Conservation (phyloP, 37 sponge, comb jelly and placozoan genomes). For the Aplysina aerophoba region DNA sequence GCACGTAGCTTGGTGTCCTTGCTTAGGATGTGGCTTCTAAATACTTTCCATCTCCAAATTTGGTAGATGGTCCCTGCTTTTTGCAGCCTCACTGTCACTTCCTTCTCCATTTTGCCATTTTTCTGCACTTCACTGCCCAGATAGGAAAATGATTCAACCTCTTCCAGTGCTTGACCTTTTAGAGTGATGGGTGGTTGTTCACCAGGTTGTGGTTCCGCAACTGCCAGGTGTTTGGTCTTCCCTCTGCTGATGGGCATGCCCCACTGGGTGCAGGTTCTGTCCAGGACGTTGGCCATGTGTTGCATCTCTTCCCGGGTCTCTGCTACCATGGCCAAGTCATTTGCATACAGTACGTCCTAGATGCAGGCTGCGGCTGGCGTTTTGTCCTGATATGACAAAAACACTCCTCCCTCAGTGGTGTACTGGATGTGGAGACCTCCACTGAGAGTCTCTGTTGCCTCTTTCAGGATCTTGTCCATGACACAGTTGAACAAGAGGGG, state of each 20-base stretch:
- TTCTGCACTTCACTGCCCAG: not conserved
- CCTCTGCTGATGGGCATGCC: not conserved
- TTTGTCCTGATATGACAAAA: too few species aligned
- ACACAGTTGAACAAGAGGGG: too few species aligned
- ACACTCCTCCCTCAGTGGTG: too few species aligned
- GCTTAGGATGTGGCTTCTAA: not conserved
- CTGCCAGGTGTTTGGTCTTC: not conserved
- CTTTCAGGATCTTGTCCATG: too few species aligned
- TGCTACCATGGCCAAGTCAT: too few species aligned
- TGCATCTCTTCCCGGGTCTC: too few species aligned
- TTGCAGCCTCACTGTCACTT: slow-evolving; percentile 1
- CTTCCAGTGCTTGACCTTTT: not conserved
- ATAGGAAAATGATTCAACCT: not conserved
- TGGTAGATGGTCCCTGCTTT: not conserved
- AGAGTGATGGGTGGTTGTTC: not conserved
- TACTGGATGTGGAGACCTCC: too few species aligned
- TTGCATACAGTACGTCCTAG: too few species aligned
- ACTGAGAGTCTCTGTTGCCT: too few species aligned
- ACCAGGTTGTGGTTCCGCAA: not conserved
- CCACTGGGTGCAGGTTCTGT: too few species aligned
- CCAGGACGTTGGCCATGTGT: too few species aligned
- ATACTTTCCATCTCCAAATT: not conserved
- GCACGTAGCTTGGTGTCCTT: not conserved
- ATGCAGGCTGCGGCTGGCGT: too few species aligned
- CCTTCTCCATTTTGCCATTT: not conserved